phyloP scores from a whole-genome alignment of 2,888 invertebrate species.

The Dendrolimus houi region DNA sequence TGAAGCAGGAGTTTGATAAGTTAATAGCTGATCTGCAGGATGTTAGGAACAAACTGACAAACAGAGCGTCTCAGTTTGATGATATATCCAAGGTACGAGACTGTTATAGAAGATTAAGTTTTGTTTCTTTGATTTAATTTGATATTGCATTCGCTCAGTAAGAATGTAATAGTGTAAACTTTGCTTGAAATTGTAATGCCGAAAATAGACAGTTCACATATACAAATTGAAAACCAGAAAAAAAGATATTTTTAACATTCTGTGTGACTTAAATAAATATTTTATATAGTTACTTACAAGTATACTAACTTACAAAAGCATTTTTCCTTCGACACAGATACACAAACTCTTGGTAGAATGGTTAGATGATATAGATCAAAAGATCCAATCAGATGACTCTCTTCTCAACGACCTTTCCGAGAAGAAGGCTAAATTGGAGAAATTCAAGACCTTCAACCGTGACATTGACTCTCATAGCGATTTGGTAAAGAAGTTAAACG shows the following conservation, averaged over 20 bases:
- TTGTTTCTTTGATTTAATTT: background rate
- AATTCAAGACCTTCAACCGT: constrained; percentile 87
- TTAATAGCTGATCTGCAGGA: constrained; percentile 88
- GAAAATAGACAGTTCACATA: too few relatives aligned
- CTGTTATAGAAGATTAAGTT: background rate
- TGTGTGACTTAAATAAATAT: background rate
- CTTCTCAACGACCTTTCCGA: constrained; percentile 91
- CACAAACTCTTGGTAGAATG: constrained; percentile 89
- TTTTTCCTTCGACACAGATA: constrained; percentile 36
- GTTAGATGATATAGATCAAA: constrained; percentile 91
- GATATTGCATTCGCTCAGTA: too few relatives aligned
- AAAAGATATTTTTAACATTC: background rate
- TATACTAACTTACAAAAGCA: background rate
- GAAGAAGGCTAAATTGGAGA: constrained; percentile 92
- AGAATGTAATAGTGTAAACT: too few relatives aligned
- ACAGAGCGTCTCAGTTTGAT: constrained; percentile 86
- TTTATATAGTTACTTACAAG: background rate
- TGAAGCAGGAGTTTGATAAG: constrained; percentile 94
- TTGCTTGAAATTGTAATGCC: too few relatives aligned
- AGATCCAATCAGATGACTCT: constrained; percentile 84
- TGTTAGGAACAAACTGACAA: constrained; percentile 83
- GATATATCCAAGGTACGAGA: constrained; percentile 85
- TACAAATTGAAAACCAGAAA: too few relatives aligned
- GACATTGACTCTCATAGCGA: constrained; percentile 89
- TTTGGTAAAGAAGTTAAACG: constrained; percentile 84